Percentiles rank a stretch among this genome's conserved stretches.
phyloP scores from a whole-genome alignment of 2,113 vertebrate genomes.

The Fulmarus glacialis region DNA sequence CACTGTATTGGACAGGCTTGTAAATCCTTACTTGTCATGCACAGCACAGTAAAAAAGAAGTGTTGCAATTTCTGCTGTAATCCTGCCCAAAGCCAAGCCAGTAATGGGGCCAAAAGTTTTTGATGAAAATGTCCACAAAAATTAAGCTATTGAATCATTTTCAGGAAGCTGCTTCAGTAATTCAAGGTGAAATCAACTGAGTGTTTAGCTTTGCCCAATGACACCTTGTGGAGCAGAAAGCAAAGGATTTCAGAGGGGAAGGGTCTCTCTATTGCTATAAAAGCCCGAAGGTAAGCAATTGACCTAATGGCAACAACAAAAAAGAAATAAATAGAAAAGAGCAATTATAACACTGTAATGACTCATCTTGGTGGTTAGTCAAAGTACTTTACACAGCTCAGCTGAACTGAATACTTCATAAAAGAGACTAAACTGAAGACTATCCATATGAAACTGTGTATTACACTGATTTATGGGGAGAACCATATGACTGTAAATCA shows the following conservation, averaged over 20 bases:
- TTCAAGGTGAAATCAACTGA: not conserved
- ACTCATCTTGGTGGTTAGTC: slow-evolving; percentile 6
- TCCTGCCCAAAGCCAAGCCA: not conserved
- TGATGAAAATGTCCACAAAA: not conserved
- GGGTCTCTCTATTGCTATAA: not conserved
- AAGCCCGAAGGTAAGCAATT: not conserved
- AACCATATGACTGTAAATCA: not conserved
- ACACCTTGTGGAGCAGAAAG: not conserved
- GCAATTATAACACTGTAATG: not conserved
- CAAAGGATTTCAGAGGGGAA: not conserved
- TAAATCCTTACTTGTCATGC: not conserved
- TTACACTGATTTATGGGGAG: not conserved
- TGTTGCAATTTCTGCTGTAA: not conserved
- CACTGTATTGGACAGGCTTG: not conserved
- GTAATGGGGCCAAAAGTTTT: not conserved
- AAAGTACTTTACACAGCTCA: not conserved
- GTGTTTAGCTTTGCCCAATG: not conserved
- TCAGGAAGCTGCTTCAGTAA: not conserved
- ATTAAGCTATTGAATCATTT: not conserved
- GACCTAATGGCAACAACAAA: not conserved
- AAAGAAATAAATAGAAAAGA: slow-evolving; percentile 29
- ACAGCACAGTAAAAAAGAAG: not conserved
- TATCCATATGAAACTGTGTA: not conserved
- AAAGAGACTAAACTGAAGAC: not conserved
- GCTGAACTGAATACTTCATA: not conserved